These are phyloP conservation scores for Bicyclus anynana DNA, from an alignment of 1,140 invertebrate genomes.

Conservation along the genomic window DNA sequence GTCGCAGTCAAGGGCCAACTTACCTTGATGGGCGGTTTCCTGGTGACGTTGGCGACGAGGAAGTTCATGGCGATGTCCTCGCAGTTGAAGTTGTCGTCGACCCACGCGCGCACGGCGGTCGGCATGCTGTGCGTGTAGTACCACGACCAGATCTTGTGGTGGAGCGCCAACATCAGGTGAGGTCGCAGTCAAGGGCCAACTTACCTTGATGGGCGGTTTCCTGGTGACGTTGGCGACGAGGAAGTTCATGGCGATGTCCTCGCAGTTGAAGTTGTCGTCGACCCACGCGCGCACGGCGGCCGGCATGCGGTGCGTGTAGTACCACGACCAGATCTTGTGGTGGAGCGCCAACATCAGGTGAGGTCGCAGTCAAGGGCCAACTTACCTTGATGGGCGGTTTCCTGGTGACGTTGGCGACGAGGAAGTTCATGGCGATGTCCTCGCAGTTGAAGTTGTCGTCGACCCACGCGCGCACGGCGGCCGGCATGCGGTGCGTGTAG, in stretches of 20 bases:
- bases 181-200: too few relatives aligned
- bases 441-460: slow-evolving; percentile 96
- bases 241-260: slow-evolving; percentile 97
- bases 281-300: slow-evolving; percentile 89
- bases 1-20: too few relatives aligned
- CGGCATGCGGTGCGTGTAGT: slow-evolving; percentile 91
- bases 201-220: slow-evolving; percentile 95
- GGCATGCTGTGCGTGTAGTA: slow-evolving; percentile 92
- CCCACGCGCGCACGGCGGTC: slow-evolving; percentile 87
- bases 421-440: slow-evolving; percentile 97
- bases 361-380: too few relatives aligned
- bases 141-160: slow-evolving; percentile 95
- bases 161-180: too few relatives aligned
- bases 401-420: slow-evolving; percentile 92
- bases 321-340: slow-evolving; percentile 94
- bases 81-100: slow-evolving; percentile 95
- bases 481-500: slow-evolving; percentile 90
- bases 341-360: too few relatives aligned
- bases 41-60: slow-evolving; percentile 92
- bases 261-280: slow-evolving; percentile 95
- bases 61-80: slow-evolving; percentile 98
- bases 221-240: slow-evolving; percentile 93
- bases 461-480: slow-evolving; percentile 89
- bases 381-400: slow-evolving; percentile 95
- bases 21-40: slow-evolving; percentile 96